Evolutionary conservation across 2,888 invertebrate genomes (phyloP).

Genomic region (Eilema sororculum): DNA sequence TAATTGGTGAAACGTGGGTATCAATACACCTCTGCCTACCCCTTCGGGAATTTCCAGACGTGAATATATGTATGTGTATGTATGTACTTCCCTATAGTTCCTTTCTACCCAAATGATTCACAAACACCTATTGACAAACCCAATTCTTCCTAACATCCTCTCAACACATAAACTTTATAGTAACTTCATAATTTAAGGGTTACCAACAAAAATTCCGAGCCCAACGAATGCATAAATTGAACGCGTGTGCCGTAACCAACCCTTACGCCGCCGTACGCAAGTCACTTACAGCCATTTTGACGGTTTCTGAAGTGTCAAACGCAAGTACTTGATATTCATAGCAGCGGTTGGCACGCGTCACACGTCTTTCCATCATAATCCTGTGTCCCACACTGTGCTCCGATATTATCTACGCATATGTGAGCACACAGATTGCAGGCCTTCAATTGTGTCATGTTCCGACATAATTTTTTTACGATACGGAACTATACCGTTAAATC

Average conservation of each 20-base stretch:
- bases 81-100: not conserved
- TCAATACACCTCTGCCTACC: no score
- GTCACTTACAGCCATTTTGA: slow-evolving; percentile 52
- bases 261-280: slow-evolving; percentile 31
- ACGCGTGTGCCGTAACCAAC: not conserved
- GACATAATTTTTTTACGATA: slow-evolving; percentile 45
- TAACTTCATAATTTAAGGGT: slow-evolving; percentile 42
- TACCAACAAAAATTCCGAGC: slow-evolving; percentile 19
- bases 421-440: slow-evolving; percentile 45
- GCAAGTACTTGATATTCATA: slow-evolving; percentile 65
- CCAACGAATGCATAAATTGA: no score
- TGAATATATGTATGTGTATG: no score
- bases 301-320: slow-evolving; percentile 57
- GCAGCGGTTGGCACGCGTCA: slow-evolving; percentile 48
- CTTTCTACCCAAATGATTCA: not conserved
- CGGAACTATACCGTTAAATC: slow-evolving; percentile 44
- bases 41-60: no score
- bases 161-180: slow-evolving; percentile 28
- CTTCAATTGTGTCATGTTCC: slow-evolving; percentile 46
- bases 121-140: not conserved
- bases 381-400: slow-evolving; percentile 45
- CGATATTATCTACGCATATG: slow-evolving; percentile 53
- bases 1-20: no score
- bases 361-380: slow-evolving; percentile 58
- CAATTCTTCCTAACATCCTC: slow-evolving; percentile 11